Evolutionary conservation across 1,140 invertebrate species (phyloP), one percentile per base, ranked within the genome.

Genomic region (Dreissena polymorpha): DNA sequence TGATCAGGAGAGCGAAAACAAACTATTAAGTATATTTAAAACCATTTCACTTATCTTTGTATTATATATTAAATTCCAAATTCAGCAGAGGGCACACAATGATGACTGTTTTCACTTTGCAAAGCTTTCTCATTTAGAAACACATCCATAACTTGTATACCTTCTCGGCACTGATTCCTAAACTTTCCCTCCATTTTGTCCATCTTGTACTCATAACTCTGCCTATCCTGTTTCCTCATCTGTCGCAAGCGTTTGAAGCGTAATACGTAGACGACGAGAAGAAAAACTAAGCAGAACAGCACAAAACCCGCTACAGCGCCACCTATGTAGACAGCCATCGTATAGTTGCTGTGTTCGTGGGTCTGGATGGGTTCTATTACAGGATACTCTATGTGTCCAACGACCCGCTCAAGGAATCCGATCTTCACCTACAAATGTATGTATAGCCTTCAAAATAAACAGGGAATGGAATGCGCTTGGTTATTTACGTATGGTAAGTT

Each of bases 161-260:
- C 81, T 71, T 83, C 81, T 77, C 81, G 74, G 50, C 81, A 83
- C 29, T 83, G 72, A 25, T 23, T 83, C 18, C 81, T 60, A n/a
- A 76, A 70, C 14, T 67, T 60, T 23, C 63, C 73, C 50, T 83
- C 81, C 18, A 76, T 16, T 29, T 71, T 70, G 21, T 83, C 81
- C 72, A 83, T 67, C 51, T 83, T 76, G 39, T 67, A 55, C 23
- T 51, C 63, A n/a, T 67, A 65, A 14, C 55, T 49, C 6, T 18
- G 18, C 21, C 57, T 72, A 29, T 81, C 69, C 49, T 73, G 63
- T 27, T 55, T 63, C 25, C 57, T 70, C 29, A 29, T 27, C 25
- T n/a, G 8, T 27, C 57, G 57, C 16, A n/a, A 2, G 16, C 12
- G 57, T 23, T 60, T 60, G 10, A 5, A 60, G 57, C 10, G 16